A percentile compares a stretch with the other conserved stretches of the same genome.
Evolutionary conservation across 2,113 vertebrate genomes (phyloP).

Genomic region (Myanophis thanlyinensis): DNA sequence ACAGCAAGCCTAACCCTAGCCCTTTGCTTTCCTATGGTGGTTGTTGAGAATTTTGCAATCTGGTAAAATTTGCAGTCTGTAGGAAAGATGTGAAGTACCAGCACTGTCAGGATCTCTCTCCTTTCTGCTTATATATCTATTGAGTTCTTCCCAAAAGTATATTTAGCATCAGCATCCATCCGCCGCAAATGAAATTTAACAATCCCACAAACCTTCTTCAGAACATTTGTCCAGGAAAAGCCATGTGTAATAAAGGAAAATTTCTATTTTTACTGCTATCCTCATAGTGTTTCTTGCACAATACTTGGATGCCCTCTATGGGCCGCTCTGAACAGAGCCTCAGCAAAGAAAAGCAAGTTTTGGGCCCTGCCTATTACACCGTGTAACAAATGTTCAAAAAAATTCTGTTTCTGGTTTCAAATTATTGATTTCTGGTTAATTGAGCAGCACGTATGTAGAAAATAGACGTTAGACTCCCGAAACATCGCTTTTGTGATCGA

Average conservation of each 20-base stretch:
- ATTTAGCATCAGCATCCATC: background rate
- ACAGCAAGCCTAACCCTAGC: background rate
- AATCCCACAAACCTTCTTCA: background rate
- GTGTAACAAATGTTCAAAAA: too few relatives aligned
- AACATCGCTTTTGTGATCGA: too few relatives aligned
- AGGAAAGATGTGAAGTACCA: conserved; percentile 37
- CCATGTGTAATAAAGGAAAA: conserved; percentile 8
- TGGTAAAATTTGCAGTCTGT: conserved; percentile 12
- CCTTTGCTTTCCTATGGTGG: background rate
- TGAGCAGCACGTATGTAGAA: too few relatives aligned
- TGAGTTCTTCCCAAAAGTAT: background rate
- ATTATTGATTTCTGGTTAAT: too few relatives aligned
- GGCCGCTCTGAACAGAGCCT: conserved; percentile 5
- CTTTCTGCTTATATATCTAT: conserved; percentile 33
- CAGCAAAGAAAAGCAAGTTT: background rate
- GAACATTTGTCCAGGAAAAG: conserved; percentile 26
- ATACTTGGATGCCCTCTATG: conserved; percentile 68
- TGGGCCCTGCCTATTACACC: too few relatives aligned
- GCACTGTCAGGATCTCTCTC: background rate
- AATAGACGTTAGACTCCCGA: too few relatives aligned
- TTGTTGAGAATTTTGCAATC: background rate
- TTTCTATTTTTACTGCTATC: background rate
- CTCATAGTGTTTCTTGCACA: conserved; percentile 1
- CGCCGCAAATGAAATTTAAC: conserved; percentile 5
- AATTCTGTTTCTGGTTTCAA: too few relatives aligned